Base-by-base conservation (phyloP, 2,113 vertebrate species). In the Chlamydotis undulata region DNA sequence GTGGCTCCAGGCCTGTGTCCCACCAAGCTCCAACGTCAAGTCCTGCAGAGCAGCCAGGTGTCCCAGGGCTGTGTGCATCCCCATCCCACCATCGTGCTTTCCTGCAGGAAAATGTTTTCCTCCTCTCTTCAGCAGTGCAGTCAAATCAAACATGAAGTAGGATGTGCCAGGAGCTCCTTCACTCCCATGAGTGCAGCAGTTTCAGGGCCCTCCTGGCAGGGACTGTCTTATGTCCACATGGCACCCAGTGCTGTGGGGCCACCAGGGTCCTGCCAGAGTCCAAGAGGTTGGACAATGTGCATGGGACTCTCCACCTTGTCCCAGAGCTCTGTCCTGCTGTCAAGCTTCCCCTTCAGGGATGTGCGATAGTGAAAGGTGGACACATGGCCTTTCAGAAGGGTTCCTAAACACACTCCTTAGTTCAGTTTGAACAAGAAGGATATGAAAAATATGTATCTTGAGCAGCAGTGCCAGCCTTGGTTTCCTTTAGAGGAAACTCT, bases 281-380 rank as follows among this genome's bases (percentile, higher is more conserved):
- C 35, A 6, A 28, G 57, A 57, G 19, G 21, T 26, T 59, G 53
- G 37, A 31, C 39, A 37, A 14, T 4, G 26, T 77, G n/a, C 31
- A 21, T 0, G 0, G 33, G 43, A 39, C 43, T 11, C 7, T 60
- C 14, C 41, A 4, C 33, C 19, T 41, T 10, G 9, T 52, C 35
- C 35, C 37, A 61, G 83, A 82, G 29, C 25, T 67, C 56, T 86
- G 35, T 78, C 12, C 70, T 90, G 49, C 37, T n/a, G 11, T n/a
- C 31, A 53, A 8, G 14, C 49, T 68, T 64, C 53, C 45, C 47
- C 55, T 81, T n/a, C 29, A 74, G 69, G 22, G 29, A 12, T 33
- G 22, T 23, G 6, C 0, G 1, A 10, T 9, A 59, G 15, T 6
- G 45, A 64, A 73, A 69, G 50, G 22, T 39, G 35, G 29, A 25